Conservation (phyloP, 2,797 vertebrate genomes). For the Eutrigla gurnardus region DNA sequence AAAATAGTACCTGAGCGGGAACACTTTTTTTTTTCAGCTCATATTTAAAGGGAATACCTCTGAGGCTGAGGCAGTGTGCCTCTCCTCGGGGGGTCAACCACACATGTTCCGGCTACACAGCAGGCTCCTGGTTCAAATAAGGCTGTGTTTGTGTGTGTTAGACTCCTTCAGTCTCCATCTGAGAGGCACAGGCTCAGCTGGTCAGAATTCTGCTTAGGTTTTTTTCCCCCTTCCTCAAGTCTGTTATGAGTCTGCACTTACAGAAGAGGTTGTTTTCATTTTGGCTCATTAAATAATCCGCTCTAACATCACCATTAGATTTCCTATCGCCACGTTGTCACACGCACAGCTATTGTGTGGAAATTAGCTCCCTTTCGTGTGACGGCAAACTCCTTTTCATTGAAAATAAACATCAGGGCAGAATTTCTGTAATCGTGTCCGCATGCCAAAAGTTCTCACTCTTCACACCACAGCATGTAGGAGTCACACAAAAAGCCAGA, state of each 20-base stretch:
- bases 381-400: constrained; percentile 58
- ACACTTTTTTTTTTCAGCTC: background rate
- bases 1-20: too few species aligned
- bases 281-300: constrained; percentile 31
- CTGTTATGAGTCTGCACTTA: background rate
- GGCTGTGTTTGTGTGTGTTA: constrained; percentile 42
- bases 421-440: constrained; percentile 32
- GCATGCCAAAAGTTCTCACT: constrained; percentile 34
- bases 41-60: background rate
- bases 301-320: constrained; percentile 42
- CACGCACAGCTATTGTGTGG: constrained; percentile 62
- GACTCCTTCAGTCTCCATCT: constrained; percentile 9
- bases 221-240: background rate
- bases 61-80: constrained; percentile 17
- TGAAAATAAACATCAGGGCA: constrained; percentile 65
- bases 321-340: constrained; percentile 57
- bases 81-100: constrained; percentile 36
- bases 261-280: constrained; percentile 47
- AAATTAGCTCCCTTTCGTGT: constrained; percentile 54
- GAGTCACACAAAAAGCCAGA: constrained; percentile 7
- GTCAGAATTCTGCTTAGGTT: constrained; percentile 13
- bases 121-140: constrained; percentile 30
- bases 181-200: constrained; percentile 3
- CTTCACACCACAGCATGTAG: background rate
- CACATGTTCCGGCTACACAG: constrained; percentile 39